Conservation (phyloP, 2,888 invertebrate species). For the Seira ritae region DNA sequence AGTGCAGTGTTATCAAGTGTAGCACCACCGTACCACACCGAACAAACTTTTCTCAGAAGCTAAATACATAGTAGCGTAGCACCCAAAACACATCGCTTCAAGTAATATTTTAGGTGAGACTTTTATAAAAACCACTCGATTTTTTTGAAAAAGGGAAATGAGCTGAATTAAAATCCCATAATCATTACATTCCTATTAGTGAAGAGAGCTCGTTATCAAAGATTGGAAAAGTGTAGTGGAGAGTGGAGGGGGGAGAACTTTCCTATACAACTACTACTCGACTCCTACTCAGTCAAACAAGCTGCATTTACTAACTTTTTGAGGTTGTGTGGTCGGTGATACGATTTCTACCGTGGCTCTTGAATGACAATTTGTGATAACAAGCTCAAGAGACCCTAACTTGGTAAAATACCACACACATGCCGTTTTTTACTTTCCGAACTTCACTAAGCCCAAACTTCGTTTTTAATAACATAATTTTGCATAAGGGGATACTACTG, state of each 20-base stretch:
- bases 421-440: neutral
- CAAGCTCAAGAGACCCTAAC: constrained; percentile 48
- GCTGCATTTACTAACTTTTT: neutral
- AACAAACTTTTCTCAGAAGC: neutral
- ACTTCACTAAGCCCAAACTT: neutral
- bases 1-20: neutral
- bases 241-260: constrained; percentile 28
- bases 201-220: constrained; percentile 58
- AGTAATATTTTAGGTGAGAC: neutral
- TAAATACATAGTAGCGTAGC: neutral
- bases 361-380: constrained; percentile 63
- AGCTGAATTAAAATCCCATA: constrained; percentile 65
- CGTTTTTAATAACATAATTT: constrained; percentile 7
- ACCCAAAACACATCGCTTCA: neutral
- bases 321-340: neutral
- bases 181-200: constrained; percentile 64
- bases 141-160: constrained; percentile 40
- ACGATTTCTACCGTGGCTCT: neutral
- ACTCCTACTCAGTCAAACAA: constrained; percentile 10
- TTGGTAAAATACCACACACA: constrained; percentile 31
- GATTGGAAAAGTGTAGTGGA: constrained; percentile 38
- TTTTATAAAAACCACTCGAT: neutral
- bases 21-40: constrained; percentile 8
- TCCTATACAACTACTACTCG: constrained; percentile 2
- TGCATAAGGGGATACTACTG: constrained; percentile 5